phyloP scores from a whole-genome alignment of 1,140 invertebrate species.

The Drusus annulatus region DNA sequence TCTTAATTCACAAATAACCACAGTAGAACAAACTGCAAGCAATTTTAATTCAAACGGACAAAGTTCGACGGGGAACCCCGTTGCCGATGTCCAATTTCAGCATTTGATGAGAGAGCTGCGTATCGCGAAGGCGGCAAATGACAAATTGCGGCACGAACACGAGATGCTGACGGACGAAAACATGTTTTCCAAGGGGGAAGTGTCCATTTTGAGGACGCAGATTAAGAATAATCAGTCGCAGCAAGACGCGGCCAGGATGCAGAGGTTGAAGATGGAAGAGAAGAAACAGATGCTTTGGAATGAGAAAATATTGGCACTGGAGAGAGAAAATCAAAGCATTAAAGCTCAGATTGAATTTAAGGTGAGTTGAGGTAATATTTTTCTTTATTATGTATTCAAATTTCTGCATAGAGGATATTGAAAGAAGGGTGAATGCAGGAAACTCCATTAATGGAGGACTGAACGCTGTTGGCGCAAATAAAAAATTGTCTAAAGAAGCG shows the following conservation, averaged over 20 bases:
- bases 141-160: constrained; percentile 67
- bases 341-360: constrained; percentile 68
- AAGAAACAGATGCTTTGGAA: constrained; percentile 66
- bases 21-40: not conserved
- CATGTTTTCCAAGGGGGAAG: constrained; percentile 68
- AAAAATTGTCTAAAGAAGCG: no score
- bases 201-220: constrained; percentile 66
- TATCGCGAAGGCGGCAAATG: constrained; percentile 61
- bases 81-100: constrained; percentile 3
- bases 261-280: constrained; percentile 66
- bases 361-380: constrained; percentile 54
- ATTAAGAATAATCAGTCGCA: constrained; percentile 64
- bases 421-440: no score
- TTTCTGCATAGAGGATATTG: no score
- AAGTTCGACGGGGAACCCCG: not conserved
- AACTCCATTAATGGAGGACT: no score
- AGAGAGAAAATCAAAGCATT: constrained; percentile 63
- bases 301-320: constrained; percentile 62
- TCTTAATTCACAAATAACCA: not conserved
- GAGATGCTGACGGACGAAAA: constrained; percentile 66
- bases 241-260: constrained; percentile 64
- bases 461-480: no score
- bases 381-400: no score
- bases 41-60: not conserved
- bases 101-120: constrained; percentile 42